Conservation (phyloP, 2,113 vertebrate genomes). For the Zootoca vivipara region DNA sequence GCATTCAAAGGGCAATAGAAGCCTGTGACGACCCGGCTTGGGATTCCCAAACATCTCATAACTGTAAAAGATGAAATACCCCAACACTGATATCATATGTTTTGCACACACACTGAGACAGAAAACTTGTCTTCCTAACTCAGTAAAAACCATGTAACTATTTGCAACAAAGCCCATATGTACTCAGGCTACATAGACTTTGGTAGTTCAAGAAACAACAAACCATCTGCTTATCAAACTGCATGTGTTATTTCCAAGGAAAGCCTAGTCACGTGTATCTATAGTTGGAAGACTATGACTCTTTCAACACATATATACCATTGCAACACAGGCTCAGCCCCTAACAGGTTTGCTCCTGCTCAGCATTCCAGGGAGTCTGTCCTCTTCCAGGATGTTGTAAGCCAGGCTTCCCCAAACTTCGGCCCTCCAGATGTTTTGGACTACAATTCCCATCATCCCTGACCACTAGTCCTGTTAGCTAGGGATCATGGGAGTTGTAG, state of each 20-base stretch:
- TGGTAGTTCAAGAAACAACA: background rate
- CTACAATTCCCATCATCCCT: too few relatives aligned
- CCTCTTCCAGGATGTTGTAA: background rate
- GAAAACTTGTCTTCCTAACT: background rate
- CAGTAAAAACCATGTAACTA: background rate
- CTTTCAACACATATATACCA: too few relatives aligned
- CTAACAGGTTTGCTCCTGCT: background rate
- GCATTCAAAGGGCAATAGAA: conserved; percentile 58
- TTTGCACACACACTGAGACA: background rate
- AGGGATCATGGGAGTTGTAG: too few relatives aligned
- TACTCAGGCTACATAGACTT: background rate
- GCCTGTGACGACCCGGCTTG: conserved; percentile 57
- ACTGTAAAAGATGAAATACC: conserved; percentile 25
- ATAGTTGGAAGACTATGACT: background rate
- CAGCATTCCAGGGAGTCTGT: background rate
- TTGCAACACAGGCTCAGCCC: background rate
- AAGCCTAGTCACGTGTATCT: background rate
- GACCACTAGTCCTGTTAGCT: too few relatives aligned
- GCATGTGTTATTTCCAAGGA: background rate
- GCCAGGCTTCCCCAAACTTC: too few relatives aligned
- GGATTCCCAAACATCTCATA: conserved; percentile 63
- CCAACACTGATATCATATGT: background rate
- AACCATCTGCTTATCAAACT: background rate
- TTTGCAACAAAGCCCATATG: background rate
- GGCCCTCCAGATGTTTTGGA: too few relatives aligned